Conservation (phyloP, 2,113 vertebrate species). For the Oryzias melastigma region DNA sequence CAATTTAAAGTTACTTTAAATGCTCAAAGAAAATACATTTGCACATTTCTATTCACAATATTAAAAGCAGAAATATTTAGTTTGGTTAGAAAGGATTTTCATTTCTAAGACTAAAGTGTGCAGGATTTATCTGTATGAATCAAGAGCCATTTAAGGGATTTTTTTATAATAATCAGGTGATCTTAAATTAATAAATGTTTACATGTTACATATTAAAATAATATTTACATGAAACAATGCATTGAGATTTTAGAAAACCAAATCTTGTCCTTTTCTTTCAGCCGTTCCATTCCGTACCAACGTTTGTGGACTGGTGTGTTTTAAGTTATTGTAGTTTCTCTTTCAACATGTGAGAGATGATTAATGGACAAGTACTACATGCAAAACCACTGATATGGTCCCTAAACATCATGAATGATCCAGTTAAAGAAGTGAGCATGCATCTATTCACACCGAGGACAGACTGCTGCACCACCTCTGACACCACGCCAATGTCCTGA, state of each 20-base stretch:
- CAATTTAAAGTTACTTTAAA: no score
- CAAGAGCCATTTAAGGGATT: no score
- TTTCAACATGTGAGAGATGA: constrained; percentile 27
- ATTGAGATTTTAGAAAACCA: background rate
- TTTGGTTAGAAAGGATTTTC: no score
- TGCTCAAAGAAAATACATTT: no score
- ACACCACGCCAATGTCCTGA: constrained; percentile 54
- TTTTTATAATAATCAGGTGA: no score
- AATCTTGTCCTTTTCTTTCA: background rate
- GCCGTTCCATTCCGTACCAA: background rate
- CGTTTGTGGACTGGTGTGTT: background rate
- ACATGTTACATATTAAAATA: no score
- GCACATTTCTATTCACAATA: no score
- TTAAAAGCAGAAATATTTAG: no score
- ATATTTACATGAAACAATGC: no score
- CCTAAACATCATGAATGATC: constrained; percentile 56
- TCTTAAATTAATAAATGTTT: no score
- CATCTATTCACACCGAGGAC: constrained; percentile 54
- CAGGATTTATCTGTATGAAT: no score
- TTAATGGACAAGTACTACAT: constrained; percentile 48
- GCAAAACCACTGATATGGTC: constrained; percentile 56
- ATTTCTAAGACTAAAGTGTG: no score
- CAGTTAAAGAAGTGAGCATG: constrained; percentile 56
- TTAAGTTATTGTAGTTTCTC: constrained; percentile 5
- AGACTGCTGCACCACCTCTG: constrained; percentile 45